Evolutionary conservation across 2,797 vertebrate species (phyloP), one percentile per base, ranked within the genome.

Genomic region (Myripristis murdjan): DNA sequence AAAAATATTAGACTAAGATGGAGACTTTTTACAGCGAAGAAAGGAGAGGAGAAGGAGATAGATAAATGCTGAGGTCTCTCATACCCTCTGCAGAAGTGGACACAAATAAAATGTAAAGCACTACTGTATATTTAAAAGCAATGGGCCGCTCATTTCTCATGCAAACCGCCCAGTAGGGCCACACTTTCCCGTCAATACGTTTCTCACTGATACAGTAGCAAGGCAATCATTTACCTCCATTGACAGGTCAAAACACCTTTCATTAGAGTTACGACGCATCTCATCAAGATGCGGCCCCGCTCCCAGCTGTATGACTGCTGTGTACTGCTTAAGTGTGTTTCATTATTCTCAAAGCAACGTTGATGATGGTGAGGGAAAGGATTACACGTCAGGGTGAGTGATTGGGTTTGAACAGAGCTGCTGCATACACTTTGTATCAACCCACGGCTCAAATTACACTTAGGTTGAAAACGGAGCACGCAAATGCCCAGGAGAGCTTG

Each of bases 371-470:
- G 87, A 85, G 84, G 86, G 85, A 91, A 92, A 91, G 93, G 92
- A 93, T 93, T 92, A 90, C 87, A 90, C 92, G 93, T 94, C 93
- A 93, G 91, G 80, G 89, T 93, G 94, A 94, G 88, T 91, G 94
- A 94, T 94, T 94, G 92, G 91, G 86, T 94, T 94, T 93, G 93
- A 94, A 90, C 92, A 87, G 91, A 94, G 91, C 92, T 91, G 91
- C 93, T 93, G 92, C 90, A 89, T 89, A 94, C 91, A 92, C 93
- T 94, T 93, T 93, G 88, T 90, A 92, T 94, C 93, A 94, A 93
- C 84, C 86, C 89, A 81, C 74, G 86, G 90, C 92, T 95, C 92
- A 91, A 92, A 94, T 95, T 95, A 94, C 93, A 93, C 93, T 92
- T 93, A 91, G 91, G 90, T 92, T 91, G 93, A 93, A 95, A 94